Base-by-base conservation (phyloP, 2,888 invertebrate genomes). In the Orgyia antiqua region DNA sequence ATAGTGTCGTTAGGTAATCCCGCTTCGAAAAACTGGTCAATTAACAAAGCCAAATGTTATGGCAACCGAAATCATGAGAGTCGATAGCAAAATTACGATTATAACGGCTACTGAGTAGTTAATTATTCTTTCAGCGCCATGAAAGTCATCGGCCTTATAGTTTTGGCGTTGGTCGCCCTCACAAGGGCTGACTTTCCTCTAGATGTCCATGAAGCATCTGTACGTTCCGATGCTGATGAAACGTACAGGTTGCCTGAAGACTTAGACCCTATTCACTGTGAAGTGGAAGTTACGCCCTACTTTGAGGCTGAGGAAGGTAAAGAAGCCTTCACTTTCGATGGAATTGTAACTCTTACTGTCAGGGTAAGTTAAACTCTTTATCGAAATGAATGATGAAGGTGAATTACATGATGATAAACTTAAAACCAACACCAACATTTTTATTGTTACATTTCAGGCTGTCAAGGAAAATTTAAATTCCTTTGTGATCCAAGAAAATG, bases 201-300 rank as follows among this genome's bases (percentile, higher is more conserved):
- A 1, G 73, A 76, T 8, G 19, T 58, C 6, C 57, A 65, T 13
- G 65, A 61, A 17, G 18, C 31, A 18, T 41, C 23, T 19, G 29
- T 31, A 8, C 41, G 51, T 6, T 58, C 46, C 30, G 58, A 56
- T 18, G 54, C 36, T 7, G 58, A 21, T 24, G 28, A 52, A 0
- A 38, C 45, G 3, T 82, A 73, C 42, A 71, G 86, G 6, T 29
- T 84, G 0, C 78, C 82, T 2, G 79, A 80, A 58, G 71, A 71
- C 10, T 58, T 91, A 1, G 62, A 69, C 10, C 91, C 91, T 0
- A 61, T 60, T 2, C 70, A 72, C 19, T 91, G 88, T 45, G 71
- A 84, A 4, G 64, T 91, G 1, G 74, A 82, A 37, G 60, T 92
- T 9, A 78, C 71, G 0, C 90, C 90, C 0, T 83, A 88, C 39